These are phyloP conservation scores for Oncorhynchus masou DNA, from an alignment of 2,113 vertebrate species.

Conservation along the genomic window DNA sequence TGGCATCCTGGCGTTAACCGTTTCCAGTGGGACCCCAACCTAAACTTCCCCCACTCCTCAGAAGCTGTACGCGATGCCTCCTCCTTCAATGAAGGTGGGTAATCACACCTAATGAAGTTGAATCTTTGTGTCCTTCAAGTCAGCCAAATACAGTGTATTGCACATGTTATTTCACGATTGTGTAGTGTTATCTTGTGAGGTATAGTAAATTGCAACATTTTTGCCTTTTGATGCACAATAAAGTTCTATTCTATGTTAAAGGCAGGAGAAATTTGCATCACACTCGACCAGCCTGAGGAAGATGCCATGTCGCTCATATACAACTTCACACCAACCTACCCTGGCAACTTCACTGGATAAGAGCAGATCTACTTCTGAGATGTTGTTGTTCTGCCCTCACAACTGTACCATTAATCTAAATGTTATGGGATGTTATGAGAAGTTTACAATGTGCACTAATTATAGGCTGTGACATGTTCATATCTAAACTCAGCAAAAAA, in stretches of 20 bases:
- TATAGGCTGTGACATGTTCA: too few relatives aligned
- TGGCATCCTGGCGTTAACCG: constrained; percentile 82
- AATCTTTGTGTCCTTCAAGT: neutral
- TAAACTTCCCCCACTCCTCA: constrained; percentile 69
- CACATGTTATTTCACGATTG: neutral
- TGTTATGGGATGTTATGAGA: too few relatives aligned
- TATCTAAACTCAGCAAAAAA: too few relatives aligned
- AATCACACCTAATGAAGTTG: neutral
- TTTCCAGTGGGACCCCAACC: constrained; percentile 71
- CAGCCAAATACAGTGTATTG: neutral
- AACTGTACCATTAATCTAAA: too few relatives aligned
- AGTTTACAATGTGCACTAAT: too few relatives aligned
- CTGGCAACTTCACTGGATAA: constrained; percentile 65
- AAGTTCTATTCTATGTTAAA: constrained; percentile 32
- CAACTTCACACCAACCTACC: constrained; percentile 66
- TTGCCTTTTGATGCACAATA: neutral
- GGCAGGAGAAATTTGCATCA: constrained; percentile 73
- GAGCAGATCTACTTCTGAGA: constrained; percentile 73
- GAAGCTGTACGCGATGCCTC: constrained; percentile 71
- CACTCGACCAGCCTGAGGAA: constrained; percentile 60
- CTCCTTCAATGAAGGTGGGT: constrained; percentile 76
- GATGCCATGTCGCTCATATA: constrained; percentile 73
- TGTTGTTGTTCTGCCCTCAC: neutral
- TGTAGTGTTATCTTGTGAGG: neutral
- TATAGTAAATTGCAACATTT: too few relatives aligned